Evolutionary conservation across 2,888 invertebrate species (phyloP).

Genomic region (Drosophila nigricruria): DNA sequence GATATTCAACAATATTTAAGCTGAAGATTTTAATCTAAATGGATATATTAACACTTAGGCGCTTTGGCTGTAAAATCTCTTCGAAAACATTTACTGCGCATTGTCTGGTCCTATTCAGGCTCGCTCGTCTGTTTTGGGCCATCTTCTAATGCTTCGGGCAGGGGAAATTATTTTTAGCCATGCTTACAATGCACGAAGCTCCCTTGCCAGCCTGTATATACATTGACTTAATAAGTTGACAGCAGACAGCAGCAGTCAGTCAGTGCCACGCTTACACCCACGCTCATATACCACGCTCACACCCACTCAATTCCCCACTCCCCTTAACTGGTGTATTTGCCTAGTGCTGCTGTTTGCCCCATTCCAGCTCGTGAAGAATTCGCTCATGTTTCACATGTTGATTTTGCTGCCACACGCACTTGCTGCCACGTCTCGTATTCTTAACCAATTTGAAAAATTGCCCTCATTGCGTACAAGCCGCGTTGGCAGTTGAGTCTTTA

Average conservation of each 20-base stretch:
- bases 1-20: background rate
- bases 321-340: background rate
- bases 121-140: constrained; percentile 6
- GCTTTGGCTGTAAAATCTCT: background rate
- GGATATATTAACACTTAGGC: constrained; percentile 9
- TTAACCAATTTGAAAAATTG: constrained; percentile 46
- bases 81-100: constrained; percentile 4
- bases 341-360: background rate
- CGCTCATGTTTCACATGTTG: constrained; percentile 57
- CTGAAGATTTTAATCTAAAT: background rate
- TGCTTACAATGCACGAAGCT: constrained; percentile 56
- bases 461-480: constrained; percentile 47
- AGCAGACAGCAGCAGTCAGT: constrained; percentile 71
- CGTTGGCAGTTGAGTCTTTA: constrained; percentile 57
- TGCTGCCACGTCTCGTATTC: constrained; percentile 30
- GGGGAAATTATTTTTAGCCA: constrained; percentile 62
- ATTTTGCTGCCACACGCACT: constrained; percentile 44
- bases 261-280: constrained; percentile 45
- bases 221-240: constrained; percentile 76
- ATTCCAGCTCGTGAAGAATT: background rate
- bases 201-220: constrained; percentile 28
- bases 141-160: constrained; percentile 10
- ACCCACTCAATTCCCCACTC: background rate
- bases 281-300: constrained; percentile 18
- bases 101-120: background rate